Evolutionary conservation across 2,797 vertebrate species (phyloP), one percentile per base, ranked within the genome.

Genomic region (Enteromius trimaculatus): DNA sequence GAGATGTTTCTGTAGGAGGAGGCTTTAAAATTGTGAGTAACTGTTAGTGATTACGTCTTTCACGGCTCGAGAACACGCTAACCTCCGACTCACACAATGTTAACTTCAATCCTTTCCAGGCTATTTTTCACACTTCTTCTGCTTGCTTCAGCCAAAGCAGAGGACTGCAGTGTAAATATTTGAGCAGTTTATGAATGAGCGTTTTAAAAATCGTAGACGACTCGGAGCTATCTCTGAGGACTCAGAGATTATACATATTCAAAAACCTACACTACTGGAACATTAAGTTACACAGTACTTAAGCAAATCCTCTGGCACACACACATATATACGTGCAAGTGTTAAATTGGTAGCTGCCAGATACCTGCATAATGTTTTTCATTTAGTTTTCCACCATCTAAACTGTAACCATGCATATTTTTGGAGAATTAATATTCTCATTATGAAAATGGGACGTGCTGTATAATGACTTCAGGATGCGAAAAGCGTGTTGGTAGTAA

Each of bases 161-260:
- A 81, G 29, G 51, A 44, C 37, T 34, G 51, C 31, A 69, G 53
- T 76, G 64, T 31, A 77, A 86, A 64, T 69, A 69, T 83, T 77
- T 69, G 42, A 83, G 44, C 71, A 65, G 64, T 86, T 86, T 80
- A 71, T 75, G 82, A 80, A 86, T 86, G 70, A 86, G 85, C 60
- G 37, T 75, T 79, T 87, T 71, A 64, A 66, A 77, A 82, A 81
- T 60, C n/a, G n/a, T 8, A 62, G 69, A 68, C 62, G 71, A 76
- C 58, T 93, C 91, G 92, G 87, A 86, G 87, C 89, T 91, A 92
- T 89, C 74, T 77, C 81, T 34, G 26, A 68, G 72, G 81, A 74
- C 68, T 47, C 10, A 6, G 16, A 74, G 29, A 88, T 87, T 88
- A 87, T 89, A 88, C 87, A 66, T 88, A 83, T 84, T 70, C 74